These are phyloP conservation scores for Tichodroma muraria DNA, from an alignment of 2,113 vertebrate species.

Conservation along the genomic window DNA sequence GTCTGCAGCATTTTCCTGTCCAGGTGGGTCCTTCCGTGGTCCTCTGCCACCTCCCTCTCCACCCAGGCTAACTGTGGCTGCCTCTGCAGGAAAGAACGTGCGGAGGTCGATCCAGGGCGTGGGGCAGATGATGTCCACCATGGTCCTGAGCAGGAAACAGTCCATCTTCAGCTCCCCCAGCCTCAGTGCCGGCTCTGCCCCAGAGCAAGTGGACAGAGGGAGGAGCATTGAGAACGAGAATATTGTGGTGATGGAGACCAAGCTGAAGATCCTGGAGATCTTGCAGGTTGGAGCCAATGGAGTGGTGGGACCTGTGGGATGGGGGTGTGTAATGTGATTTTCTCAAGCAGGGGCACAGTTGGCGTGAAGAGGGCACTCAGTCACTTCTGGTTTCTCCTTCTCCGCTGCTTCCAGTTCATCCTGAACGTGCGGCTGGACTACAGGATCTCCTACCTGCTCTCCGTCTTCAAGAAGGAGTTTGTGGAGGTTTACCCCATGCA, in stretches of 20 bases:
- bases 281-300: constrained; percentile 77
- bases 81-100: constrained; percentile 82
- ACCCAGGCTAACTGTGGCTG: not conserved
- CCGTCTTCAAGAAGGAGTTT: constrained; percentile 97
- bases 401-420: constrained; percentile 82
- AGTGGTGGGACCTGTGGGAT: not conserved
- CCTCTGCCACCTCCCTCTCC: not conserved
- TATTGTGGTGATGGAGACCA: constrained; percentile 97
- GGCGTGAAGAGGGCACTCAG: not conserved
- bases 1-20: not conserved
- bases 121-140: constrained; percentile 98
- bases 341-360: not conserved
- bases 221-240: constrained; percentile 87
- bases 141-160: constrained; percentile 93
- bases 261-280: constrained; percentile 95
- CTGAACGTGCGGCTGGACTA: constrained; percentile 95
- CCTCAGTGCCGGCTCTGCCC: constrained; percentile 38
- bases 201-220: constrained; percentile 73
- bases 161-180: constrained; percentile 78
- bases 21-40: not conserved
- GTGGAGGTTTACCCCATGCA: constrained; percentile 94
- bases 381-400: not conserved
- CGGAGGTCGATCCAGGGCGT: constrained; percentile 92
- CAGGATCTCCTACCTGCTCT: constrained; percentile 94
- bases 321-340: not conserved